Evolutionary conservation across 1,140 invertebrate species (phyloP).

Genomic region (Drosophila azteca): DNA sequence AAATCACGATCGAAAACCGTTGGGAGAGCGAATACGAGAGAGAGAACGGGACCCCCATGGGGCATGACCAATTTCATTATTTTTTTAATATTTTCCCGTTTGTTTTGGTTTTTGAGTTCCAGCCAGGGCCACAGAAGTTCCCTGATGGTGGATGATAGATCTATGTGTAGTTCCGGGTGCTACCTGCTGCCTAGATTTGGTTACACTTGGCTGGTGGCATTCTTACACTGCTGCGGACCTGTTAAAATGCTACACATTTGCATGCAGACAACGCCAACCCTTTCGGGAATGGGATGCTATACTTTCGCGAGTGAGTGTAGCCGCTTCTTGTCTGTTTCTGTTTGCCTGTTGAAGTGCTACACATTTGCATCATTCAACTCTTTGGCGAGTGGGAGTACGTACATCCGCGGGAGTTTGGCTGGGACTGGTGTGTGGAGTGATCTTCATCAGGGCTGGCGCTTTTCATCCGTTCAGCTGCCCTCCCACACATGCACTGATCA

Average conservation of each 20-base stretch:
- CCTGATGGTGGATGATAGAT: not conserved
- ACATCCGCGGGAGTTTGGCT: too few relatives aligned
- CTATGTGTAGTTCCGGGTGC: not conserved
- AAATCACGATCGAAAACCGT: slow-evolving; percentile 11
- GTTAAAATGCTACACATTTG: slow-evolving; percentile 27
- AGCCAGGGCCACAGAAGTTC: slow-evolving; percentile 38
- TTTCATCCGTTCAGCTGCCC: not conserved
- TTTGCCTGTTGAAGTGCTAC: slow-evolving; percentile 43
- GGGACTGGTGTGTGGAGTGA: not conserved
- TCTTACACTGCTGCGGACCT: slow-evolving; percentile 26
- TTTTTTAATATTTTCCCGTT: slow-evolving; percentile 33
- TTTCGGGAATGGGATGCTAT: slow-evolving; percentile 3
- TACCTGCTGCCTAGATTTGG: slow-evolving; percentile 1
- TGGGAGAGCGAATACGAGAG: not conserved
- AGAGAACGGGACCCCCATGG: slow-evolving; percentile 12
- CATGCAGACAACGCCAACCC: slow-evolving; percentile 16
- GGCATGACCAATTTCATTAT: slow-evolving; percentile 13
- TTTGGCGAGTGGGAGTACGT: not conserved
- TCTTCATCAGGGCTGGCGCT: slow-evolving; percentile 9
- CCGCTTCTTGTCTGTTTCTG: slow-evolving; percentile 3
- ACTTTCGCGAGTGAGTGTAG: not conserved
- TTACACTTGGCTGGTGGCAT: not conserved
- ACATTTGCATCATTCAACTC: slow-evolving; percentile 48
- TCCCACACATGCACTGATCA: slow-evolving; percentile 17
- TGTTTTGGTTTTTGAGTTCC: slow-evolving; percentile 43